Evolutionary conservation across 1,140 invertebrate species (phyloP).

Genomic region (Zaprionus kolodkinae): DNA sequence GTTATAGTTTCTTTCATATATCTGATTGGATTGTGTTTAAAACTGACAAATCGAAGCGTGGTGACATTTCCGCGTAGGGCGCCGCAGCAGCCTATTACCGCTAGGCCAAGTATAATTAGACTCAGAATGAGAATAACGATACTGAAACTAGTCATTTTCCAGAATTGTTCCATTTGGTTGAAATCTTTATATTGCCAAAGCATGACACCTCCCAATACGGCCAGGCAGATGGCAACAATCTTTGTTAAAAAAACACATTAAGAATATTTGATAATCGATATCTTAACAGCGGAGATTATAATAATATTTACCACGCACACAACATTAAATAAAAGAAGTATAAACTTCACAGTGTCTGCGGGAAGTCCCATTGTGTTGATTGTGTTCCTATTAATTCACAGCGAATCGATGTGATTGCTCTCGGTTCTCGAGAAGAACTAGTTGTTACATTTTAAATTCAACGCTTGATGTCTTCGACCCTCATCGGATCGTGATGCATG

Average conservation of each 20-base stretch:
- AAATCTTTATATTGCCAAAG: neutral
- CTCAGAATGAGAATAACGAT: neutral
- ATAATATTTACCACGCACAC: constrained; percentile 21
- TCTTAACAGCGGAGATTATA: neutral
- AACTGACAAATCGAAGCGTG: constrained; percentile 5
- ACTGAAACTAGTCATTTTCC: neutral
- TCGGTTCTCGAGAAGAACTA: neutral
- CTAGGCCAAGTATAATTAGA: neutral
- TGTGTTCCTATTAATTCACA: neutral
- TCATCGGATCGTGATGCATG: neutral
- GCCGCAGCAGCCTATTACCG: constrained; percentile 21
- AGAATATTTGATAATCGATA: neutral
- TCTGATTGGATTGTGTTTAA: neutral
- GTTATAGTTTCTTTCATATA: neutral
- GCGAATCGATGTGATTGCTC: neutral
- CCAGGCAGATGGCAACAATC: neutral
- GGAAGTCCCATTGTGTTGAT: constrained; percentile 11
- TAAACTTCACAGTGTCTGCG: constrained; percentile 7
- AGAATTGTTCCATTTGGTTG: neutral
- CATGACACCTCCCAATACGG: neutral
- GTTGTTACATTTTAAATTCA: too few relatives aligned
- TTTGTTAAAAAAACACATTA: neutral
- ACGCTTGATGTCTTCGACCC: neutral
- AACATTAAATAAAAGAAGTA: constrained; percentile 12
- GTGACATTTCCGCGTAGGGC: neutral